These are phyloP conservation scores for Philhelius pedissequus DNA, from an alignment of 2,888 invertebrate genomes.

Conservation along the genomic window DNA sequence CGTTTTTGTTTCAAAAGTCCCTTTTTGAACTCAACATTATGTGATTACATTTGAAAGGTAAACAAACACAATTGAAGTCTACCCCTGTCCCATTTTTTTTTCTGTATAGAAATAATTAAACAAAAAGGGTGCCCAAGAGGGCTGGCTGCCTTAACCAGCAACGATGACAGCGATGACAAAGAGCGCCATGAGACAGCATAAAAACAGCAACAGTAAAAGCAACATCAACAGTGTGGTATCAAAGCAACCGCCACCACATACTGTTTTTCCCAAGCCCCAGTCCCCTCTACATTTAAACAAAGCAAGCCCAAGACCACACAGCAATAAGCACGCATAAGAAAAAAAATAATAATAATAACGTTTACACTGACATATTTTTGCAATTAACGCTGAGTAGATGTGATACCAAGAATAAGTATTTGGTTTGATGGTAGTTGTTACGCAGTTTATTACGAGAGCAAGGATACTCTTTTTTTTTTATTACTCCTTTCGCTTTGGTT, in stretches of 20 bases:
- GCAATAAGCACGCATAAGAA: constrained; percentile 17
- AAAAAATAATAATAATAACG: constrained; percentile 40
- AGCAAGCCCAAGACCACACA: constrained; percentile 46
- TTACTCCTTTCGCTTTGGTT: background rate
- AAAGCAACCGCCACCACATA: constrained; percentile 57
- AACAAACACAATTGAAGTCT: background rate
- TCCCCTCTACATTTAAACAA: background rate
- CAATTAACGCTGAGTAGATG: constrained; percentile 64
- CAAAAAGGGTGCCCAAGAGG: constrained; percentile 59
- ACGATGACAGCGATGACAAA: constrained; percentile 53
- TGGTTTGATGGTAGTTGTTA: constrained; percentile 53
- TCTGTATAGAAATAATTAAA: constrained; percentile 45
- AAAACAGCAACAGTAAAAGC: constrained; percentile 55
- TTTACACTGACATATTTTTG: constrained; percentile 66
- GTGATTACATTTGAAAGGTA: background rate
- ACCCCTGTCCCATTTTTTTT: background rate
- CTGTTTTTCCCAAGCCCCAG: constrained; percentile 12
- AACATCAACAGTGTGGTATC: constrained; percentile 26
- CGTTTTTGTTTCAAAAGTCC: background rate
- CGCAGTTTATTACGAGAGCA: constrained; percentile 50
- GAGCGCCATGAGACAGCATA: constrained; percentile 49
- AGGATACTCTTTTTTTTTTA: constrained; percentile 21
- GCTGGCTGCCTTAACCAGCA: constrained; percentile 59
- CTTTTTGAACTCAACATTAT: background rate
- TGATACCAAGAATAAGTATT: constrained; percentile 52